phyloP scores from a whole-genome alignment of 2,888 invertebrate genomes.

The Scaptomyza polygonia region DNA sequence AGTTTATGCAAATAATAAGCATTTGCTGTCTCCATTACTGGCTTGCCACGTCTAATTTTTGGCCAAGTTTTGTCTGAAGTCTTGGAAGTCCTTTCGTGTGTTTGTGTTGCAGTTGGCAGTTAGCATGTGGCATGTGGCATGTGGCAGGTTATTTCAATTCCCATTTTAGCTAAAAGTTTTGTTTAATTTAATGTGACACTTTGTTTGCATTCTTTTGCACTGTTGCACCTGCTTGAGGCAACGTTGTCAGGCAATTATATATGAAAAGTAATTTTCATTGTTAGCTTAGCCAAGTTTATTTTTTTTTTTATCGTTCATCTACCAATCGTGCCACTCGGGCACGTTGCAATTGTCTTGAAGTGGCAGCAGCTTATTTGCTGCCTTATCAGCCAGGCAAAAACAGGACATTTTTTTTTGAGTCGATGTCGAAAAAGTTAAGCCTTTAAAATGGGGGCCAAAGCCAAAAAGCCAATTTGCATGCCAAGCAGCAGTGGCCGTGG shows the following conservation, averaged over 20 bases:
- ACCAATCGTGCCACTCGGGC: constrained; percentile 15
- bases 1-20: constrained; percentile 75
- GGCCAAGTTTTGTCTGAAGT: constrained; percentile 36
- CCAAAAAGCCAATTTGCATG: constrained; percentile 55
- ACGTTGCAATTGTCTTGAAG: constrained; percentile 27
- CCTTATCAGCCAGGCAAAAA: constrained; percentile 30
- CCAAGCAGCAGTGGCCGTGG: constrained; percentile 11
- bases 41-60: constrained; percentile 57
- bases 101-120: constrained; percentile 54
- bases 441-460: constrained; percentile 1
- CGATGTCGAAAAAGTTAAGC: constrained; percentile 8
- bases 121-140: constrained; percentile 37
- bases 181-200: constrained; percentile 59
- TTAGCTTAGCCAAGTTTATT: constrained; percentile 41
- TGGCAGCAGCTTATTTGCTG: constrained; percentile 29
- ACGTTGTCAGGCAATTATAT: constrained; percentile 62
- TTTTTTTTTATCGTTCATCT: not conserved
- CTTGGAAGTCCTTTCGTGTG: constrained; percentile 50
- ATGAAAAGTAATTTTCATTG: constrained; percentile 72
- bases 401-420: not conserved
- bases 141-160: constrained; percentile 55
- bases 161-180: constrained; percentile 47
- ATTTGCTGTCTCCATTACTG: constrained; percentile 75
- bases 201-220: constrained; percentile 43
- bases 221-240: constrained; percentile 13